Base-by-base conservation (phyloP, 37 sponge, comb jelly and placozoan genomes). In the Chondrosia reniformis region DNA sequence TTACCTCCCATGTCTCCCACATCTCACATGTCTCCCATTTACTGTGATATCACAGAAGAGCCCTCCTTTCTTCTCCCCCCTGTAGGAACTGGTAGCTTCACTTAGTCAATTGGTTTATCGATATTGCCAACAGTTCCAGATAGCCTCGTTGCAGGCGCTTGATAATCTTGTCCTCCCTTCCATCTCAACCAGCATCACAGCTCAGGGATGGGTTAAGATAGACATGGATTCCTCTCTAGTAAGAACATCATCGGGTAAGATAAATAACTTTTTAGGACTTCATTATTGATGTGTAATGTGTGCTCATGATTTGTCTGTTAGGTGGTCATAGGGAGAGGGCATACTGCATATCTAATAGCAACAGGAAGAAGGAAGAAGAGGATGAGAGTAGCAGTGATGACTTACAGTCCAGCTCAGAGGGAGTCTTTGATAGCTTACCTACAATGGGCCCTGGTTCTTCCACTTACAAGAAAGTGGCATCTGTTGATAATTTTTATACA, bases 21-120 rank as follows among this genome's bases (percentile, higher is more conserved):
- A 4, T 56, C 41, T 21, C 72, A 39, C 38, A 31, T 31, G 38
- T 34, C 31, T 39, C 30, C 31, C 30, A 31, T 31, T 7, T 34
- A 31, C 63, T 66, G 36, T 66, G 13, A 36, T 33, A 19, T 7
- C 38, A 61, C 25, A 25, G 63, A 49, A 19, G 52, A 15, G 10
- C 17, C 41, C 42, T 33, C 8, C 36, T 31, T 42, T 46, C 42
- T 33, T 55, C 19, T 30, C 32, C 43, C 64, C 67, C 69, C 15
- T 38, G 13, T 80, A 94, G 94, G 99, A 98, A 73, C 36, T 93
- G 66, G 91, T 88, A 58, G 74, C 87, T 52, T 93, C 93, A 30
- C 84, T 98, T 6, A 82, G 83, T 33, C 85, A 89, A 13, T 79
- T 92, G 40, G 75, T 95, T 9, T 58, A 72, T 21, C 88, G 88